Evolutionary conservation across 2,113 vertebrate genomes (phyloP), one percentile per base, ranked within the genome.

Genomic region (Zosterops lateralis): DNA sequence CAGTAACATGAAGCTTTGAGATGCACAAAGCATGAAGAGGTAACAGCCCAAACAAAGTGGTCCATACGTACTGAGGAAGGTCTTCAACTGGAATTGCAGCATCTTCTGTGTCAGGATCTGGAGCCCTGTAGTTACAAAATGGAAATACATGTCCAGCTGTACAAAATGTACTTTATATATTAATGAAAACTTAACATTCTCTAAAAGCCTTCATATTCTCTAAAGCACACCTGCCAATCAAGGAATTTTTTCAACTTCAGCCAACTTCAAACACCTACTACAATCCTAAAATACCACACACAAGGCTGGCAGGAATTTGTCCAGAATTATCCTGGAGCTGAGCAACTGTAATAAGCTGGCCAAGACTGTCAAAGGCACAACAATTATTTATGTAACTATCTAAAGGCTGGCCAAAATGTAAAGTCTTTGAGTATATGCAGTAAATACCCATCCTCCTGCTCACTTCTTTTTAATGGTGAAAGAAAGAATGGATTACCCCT

Each of bases 21-120:
- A 62, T 11, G 18, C 17, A 48, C 26, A 24, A 70, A 66, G 31
- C 12, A 7, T 2, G 15, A 86, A 75, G 51, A 73, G 9, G 8
- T 34, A 80, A 60, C 9, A 66, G 44, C 66, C 36, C 54, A 73
- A 24, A 24, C 32, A 20, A 28, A 78, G 47, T 1, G 0, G 22
- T 45, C 22, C 16, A 10, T 66, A 97, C 97, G 4, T 91, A 99
- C 99, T 99, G 98, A 84, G 99, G 99, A 83, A 99, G 98, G 47
- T 98, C 86, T 91, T 98, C 98, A 71, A 98, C 98, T 70, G 99
- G 98, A 96, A 99, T 99, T 10, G 89, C 32, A 2, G 98, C 98
- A 26, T 99, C 99, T 67, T 96, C 74, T 48, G 97, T 95, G 71
- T 98, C 95, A 36, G 98, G 98, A 72, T 98, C 98, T 62, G 99